Percentiles rank a stretch among this genome's conserved stretches.
phyloP scores from a whole-genome alignment of 2,113 vertebrate species.

The Cathartes aura region DNA sequence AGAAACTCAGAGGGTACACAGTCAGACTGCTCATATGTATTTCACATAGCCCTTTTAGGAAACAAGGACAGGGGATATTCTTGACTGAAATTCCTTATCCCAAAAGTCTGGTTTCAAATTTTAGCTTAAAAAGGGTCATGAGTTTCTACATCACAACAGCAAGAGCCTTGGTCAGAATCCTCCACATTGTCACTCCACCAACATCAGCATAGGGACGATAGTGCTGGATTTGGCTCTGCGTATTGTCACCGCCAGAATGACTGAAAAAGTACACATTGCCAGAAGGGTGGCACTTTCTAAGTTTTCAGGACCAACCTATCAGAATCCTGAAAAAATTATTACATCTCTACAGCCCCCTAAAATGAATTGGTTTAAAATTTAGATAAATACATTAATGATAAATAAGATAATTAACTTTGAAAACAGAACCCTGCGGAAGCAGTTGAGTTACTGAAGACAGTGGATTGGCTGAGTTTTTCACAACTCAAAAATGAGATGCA shows the following conservation, averaged over 20 bases:
- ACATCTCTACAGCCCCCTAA: background rate
- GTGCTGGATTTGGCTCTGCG: background rate
- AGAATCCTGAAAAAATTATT: background rate
- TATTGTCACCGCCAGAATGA: background rate
- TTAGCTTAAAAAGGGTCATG: background rate
- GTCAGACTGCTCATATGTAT: background rate
- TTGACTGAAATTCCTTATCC: constrained; percentile 14
- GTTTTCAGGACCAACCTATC: background rate
- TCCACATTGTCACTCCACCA: background rate
- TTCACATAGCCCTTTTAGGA: background rate
- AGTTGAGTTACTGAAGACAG: background rate
- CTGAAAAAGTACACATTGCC: background rate
- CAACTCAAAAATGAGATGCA: background rate
- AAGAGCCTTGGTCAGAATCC: background rate
- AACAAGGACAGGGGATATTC: background rate
- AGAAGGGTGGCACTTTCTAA: background rate
- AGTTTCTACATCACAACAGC: background rate
- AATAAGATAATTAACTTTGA: background rate
- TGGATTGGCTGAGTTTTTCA: background rate
- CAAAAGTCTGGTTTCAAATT: background rate
- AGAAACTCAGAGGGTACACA: background rate
- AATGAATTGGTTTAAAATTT: background rate
- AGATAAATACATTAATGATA: background rate
- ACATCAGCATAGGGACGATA: fast-evolving
- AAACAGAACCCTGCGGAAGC: background rate